A percentile compares a stretch with the other conserved stretches of the same genome.
phyloP scores from a whole-genome alignment of 2,797 vertebrate species.

The Phataginus tetradactyla region DNA sequence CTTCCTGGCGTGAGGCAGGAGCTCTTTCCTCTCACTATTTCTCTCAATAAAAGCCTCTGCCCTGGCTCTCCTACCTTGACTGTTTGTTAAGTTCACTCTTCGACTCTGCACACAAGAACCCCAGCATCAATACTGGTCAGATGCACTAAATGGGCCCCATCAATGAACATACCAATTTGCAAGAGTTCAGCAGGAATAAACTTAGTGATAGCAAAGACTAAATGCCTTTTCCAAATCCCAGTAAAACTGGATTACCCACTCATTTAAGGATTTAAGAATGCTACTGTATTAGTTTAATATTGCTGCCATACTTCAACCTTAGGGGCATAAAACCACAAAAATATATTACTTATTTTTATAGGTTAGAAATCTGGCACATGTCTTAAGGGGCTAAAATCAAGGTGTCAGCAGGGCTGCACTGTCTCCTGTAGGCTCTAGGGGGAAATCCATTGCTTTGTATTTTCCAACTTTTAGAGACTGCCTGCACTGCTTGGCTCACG shows the following conservation, averaged over 20 bases:
- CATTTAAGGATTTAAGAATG: slow-evolving; percentile 40
- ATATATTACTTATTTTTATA: background rate
- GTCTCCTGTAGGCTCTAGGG: background rate
- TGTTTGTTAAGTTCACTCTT: no score
- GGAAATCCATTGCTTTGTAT: background rate
- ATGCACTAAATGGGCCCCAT: background rate
- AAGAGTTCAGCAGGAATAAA: background rate
- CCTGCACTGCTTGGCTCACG: background rate
- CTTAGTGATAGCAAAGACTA: background rate
- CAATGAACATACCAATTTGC: background rate
- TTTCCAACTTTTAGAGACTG: background rate
- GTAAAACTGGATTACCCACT: background rate
- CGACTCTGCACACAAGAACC: no score
- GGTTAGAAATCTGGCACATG: background rate
- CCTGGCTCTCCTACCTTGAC: no score
- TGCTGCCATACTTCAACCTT: background rate
- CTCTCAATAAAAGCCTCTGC: no score
- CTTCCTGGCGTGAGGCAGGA: no score
- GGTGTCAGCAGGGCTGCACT: background rate
- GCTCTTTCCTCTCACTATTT: no score
- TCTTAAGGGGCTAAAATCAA: background rate
- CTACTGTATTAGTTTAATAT: background rate
- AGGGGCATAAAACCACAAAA: background rate
- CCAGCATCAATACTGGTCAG: background rate
- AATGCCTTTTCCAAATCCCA: background rate